phyloP scores from a whole-genome alignment of 2,113 vertebrate species.

The Notothenia coriiceps region DNA sequence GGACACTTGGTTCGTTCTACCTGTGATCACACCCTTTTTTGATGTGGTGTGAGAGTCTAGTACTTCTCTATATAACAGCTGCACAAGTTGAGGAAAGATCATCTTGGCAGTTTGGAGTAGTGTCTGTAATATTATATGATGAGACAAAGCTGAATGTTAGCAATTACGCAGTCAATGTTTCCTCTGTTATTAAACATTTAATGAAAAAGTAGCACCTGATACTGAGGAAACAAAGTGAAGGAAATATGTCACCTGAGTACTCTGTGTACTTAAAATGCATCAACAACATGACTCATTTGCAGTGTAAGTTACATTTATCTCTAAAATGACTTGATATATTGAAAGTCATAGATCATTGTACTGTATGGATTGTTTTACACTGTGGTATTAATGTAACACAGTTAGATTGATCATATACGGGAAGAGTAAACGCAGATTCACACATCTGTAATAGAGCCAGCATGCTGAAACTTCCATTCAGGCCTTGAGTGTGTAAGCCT shows the following conservation, averaged over 20 bases:
- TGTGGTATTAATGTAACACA: background rate
- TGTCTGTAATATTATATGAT: background rate
- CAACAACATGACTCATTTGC: background rate
- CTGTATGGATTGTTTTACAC: no score
- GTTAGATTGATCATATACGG: background rate
- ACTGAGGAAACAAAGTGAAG: no score
- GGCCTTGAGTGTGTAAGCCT: slow-evolving; percentile 16
- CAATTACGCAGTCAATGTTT: background rate
- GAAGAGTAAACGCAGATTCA: background rate
- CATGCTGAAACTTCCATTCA: slow-evolving; percentile 2
- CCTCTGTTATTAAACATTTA: background rate
- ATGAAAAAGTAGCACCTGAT: background rate
- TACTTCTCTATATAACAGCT: background rate
- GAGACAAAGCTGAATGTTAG: background rate
- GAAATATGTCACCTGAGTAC: background rate
- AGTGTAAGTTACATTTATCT: background rate
- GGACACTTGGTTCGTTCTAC: background rate
- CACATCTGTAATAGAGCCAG: background rate
- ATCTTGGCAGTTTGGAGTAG: background rate
- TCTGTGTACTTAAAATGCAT: no score
- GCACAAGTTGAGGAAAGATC: background rate
- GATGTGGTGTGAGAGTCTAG: background rate
- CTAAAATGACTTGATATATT: background rate
- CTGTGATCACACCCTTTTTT: background rate
- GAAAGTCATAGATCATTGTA: background rate